Conservation (phyloP, 2,797 vertebrate species). For the Halcyon badia region DNA sequence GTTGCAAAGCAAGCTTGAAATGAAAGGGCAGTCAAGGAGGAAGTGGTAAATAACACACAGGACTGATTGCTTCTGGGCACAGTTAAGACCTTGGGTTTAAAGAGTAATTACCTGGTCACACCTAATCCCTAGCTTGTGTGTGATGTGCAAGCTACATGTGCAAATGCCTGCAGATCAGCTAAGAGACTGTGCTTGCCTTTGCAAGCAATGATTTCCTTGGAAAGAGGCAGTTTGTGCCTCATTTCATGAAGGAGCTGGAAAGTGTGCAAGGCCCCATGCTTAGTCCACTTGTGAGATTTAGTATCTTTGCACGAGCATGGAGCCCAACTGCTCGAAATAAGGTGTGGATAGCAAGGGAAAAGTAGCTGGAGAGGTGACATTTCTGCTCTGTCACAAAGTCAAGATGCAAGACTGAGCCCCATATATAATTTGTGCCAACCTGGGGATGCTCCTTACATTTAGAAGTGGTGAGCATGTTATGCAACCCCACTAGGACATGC, state of each 20-base stretch:
- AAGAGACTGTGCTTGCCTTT: not conserved
- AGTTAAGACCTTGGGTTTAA: conserved; percentile 17
- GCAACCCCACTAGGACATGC: not conserved
- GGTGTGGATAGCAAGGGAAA: not conserved
- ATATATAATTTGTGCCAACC: not conserved
- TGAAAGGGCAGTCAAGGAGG: conserved; percentile 51
- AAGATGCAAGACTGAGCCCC: not conserved
- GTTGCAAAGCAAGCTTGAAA: conserved; percentile 49
- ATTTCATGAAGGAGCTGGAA: not conserved
- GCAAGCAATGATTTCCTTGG: not conserved
- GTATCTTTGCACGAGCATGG: not conserved
- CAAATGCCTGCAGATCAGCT: not conserved
- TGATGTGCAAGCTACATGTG: not conserved
- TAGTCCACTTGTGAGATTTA: not conserved
- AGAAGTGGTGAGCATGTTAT: not conserved
- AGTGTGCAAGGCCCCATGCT: not conserved
- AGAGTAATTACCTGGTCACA: conserved; percentile 38
- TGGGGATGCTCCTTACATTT: not conserved
- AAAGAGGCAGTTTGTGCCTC: not conserved
- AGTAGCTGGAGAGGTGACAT: not conserved
- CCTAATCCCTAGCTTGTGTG: not conserved
- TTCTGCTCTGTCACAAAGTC: not conserved
- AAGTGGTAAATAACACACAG: conserved; percentile 41
- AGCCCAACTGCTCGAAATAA: not conserved
- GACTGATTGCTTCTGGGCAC: conserved; percentile 40